Conservation (phyloP, 35 echinoderm and acorn worm species). For the Ptychodera flava region DNA sequence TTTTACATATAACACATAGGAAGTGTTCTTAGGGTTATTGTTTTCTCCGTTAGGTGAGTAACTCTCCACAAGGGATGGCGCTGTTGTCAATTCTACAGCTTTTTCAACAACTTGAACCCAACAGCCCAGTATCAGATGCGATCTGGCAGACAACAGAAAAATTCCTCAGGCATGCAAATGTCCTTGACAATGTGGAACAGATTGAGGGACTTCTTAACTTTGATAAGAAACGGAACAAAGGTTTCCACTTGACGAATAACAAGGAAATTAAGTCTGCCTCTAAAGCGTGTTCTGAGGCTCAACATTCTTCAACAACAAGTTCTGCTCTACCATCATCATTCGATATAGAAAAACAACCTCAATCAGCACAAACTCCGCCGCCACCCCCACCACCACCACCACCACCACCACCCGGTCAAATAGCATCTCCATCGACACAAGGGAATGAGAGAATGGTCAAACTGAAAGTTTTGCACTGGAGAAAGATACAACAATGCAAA, state of each 20-base stretch:
- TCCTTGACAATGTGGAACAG: slow-evolving; percentile 66
- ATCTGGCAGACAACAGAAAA: slow-evolving; percentile 68
- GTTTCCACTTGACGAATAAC: slow-evolving; percentile 7
- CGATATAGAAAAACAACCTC: too few relatives aligned
- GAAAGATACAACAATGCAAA: slow-evolving; percentile 63
- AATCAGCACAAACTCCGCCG: slow-evolving; percentile 43
- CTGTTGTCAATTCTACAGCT: slow-evolving; percentile 87
- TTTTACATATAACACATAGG: too few relatives aligned
- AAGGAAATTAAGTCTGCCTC: too few relatives aligned
- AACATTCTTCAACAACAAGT: too few relatives aligned
- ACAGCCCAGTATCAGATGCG: slow-evolving; percentile 54
- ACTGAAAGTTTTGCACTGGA: slow-evolving; percentile 67
- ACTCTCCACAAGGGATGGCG: slow-evolving; percentile 63
- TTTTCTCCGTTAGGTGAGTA: slow-evolving; percentile 58
- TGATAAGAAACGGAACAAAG: neutral
- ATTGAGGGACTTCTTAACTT: slow-evolving; percentile 5
- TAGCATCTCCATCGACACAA: slow-evolving; percentile 27
- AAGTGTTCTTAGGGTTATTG: too few relatives aligned
- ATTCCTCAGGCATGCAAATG: slow-evolving; percentile 65
- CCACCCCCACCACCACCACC: slow-evolving; percentile 36
- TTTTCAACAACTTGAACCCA: slow-evolving; percentile 67
- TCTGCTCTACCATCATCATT: too few relatives aligned
- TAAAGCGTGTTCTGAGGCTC: too few relatives aligned
- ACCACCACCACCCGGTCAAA: slow-evolving; percentile 45
- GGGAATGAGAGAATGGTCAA: slow-evolving; percentile 69